Conservation (phyloP, 2,888 invertebrate genomes). For the Cerceris rybyensis region DNA sequence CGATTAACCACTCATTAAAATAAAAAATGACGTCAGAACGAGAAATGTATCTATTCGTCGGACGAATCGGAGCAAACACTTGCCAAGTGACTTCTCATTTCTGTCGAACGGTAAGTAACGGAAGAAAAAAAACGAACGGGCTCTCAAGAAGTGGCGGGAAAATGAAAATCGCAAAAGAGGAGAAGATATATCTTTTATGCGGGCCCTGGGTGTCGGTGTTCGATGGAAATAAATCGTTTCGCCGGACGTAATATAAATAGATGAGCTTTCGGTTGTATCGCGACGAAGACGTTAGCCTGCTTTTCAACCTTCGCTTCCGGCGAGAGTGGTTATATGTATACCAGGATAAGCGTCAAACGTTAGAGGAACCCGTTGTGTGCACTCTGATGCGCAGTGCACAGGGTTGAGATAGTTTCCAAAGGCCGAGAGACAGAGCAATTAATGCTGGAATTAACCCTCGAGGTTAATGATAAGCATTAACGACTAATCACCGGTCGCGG, state of each 20-base stretch:
- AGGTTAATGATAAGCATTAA: slow-evolving; percentile 77
- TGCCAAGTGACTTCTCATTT: too few relatives aligned
- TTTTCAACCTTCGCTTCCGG: slow-evolving; percentile 32
- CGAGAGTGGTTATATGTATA: neutral
- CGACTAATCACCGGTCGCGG: slow-evolving; percentile 71
- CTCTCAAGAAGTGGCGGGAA: neutral
- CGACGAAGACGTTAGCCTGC: slow-evolving; percentile 4
- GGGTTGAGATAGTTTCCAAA: slow-evolving; percentile 60
- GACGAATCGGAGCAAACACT: too few relatives aligned
- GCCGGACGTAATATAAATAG: neutral
- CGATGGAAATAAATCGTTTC: slow-evolving; percentile 30
- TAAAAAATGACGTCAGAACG: too few relatives aligned
- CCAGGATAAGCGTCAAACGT: slow-evolving; percentile 19
- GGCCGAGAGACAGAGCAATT: slow-evolving; percentile 68
- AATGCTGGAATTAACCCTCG: slow-evolving; percentile 74
- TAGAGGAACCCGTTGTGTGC: slow-evolving; percentile 50
- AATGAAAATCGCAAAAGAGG: neutral
- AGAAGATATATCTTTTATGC: neutral
- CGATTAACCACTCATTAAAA: too few relatives aligned
- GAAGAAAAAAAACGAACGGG: neutral
- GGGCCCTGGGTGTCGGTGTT: neutral
- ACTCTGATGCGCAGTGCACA: slow-evolving; percentile 31
- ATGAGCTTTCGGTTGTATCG: slow-evolving; percentile 12
- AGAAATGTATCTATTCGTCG: too few relatives aligned
- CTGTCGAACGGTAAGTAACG: too few relatives aligned